phyloP scores from a whole-genome alignment of 2,113 vertebrate species.

The Baryphthengus martii region DNA sequence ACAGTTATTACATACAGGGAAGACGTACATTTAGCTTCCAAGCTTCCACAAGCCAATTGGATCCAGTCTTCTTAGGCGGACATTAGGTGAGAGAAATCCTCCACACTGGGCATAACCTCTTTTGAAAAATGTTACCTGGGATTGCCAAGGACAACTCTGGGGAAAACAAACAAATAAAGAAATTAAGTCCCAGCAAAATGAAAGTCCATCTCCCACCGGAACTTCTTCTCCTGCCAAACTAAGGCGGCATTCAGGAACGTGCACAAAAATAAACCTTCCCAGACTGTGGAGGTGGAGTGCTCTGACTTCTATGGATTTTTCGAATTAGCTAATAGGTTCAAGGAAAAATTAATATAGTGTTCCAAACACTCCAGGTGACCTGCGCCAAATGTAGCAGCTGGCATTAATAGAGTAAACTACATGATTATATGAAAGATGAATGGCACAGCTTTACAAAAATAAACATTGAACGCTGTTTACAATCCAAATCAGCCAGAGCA shows the following conservation, averaged over 20 bases:
- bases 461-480: conserved; percentile 24
- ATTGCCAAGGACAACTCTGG: background rate
- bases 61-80: background rate
- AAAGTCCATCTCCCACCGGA: background rate
- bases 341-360: conserved; percentile 30
- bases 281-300: background rate
- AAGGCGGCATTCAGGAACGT: background rate
- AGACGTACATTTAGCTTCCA: background rate
- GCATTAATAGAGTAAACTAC: conserved; percentile 61
- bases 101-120: background rate
- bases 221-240: background rate
- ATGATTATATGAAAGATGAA: conserved; percentile 63
- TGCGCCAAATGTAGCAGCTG: conserved; percentile 61
- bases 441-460: conserved; percentile 32
- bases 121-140: background rate
- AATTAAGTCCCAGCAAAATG: background rate
- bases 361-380: conserved; percentile 32
- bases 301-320: conserved; percentile 8
- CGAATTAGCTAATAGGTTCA: conserved; percentile 27
- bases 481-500: conserved; percentile 40
- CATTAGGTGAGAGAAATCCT: background rate
- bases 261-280: background rate
- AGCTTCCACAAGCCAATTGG: background rate
- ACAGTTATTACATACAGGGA: background rate
- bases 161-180: background rate